A percentile compares a stretch with the other conserved stretches of the same genome.
Conservation (phyloP, 2,113 vertebrate genomes). For the Crotophaga sulcirostris region DNA sequence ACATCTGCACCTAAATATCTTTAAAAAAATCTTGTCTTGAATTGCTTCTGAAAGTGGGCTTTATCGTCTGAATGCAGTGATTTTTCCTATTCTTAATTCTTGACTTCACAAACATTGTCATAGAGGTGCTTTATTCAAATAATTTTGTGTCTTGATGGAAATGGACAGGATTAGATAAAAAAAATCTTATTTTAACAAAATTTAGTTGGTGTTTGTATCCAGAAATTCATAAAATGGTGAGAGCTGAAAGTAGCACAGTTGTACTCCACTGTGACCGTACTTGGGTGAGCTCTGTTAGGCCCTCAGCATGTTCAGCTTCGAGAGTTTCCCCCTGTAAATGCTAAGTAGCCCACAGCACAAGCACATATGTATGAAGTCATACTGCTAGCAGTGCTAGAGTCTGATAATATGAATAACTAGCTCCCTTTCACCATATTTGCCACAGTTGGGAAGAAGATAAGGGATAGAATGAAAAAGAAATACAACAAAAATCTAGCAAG, state of each 20-base stretch:
- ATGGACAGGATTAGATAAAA: background rate
- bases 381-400: background rate
- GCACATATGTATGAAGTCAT: background rate
- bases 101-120: background rate
- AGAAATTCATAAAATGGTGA: background rate
- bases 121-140: background rate
- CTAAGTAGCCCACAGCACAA: background rate
- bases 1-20: slow-evolving; percentile 23
- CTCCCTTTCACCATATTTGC: background rate
- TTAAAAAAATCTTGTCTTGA: background rate
- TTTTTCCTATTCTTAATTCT: background rate
- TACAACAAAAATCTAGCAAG: background rate
- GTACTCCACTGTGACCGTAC: background rate
- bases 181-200: background rate
- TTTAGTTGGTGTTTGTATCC: background rate
- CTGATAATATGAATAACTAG: background rate
- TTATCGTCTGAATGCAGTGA: slow-evolving; percentile 11
- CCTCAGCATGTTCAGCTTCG: background rate
- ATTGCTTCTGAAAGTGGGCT: slow-evolving; percentile 8
- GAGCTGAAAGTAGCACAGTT: background rate
- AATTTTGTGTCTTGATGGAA: background rate
- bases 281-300: background rate
- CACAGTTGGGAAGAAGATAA: background rate
- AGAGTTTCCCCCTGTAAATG: background rate
- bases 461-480: background rate